Evolutionary conservation across 2,888 invertebrate genomes (phyloP), one percentile per base, ranked within the genome.

Genomic region (Gasteruption jaculator): DNA sequence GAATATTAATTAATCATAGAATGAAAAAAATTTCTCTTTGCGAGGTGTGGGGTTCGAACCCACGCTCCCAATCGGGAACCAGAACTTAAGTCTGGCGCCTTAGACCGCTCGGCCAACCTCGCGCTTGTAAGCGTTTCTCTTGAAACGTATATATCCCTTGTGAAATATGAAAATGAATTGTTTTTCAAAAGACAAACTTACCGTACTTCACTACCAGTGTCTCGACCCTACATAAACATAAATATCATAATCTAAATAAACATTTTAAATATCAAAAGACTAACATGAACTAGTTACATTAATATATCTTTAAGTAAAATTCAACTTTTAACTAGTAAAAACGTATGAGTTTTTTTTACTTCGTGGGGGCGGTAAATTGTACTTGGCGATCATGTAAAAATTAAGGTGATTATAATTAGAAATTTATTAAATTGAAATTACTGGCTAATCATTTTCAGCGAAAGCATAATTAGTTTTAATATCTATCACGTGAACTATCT

Each of bases 1-100:
- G n/a, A n/a, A n/a, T n/a, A n/a, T n/a, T n/a, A n/a, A n/a, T n/a
- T n/a, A n/a, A n/a, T n/a, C n/a, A n/a, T n/a, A n/a, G n/a, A n/a
- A n/a, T n/a, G n/a, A n/a, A n/a, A n/a, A n/a, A n/a, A n/a, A n/a
- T n/a, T n/a, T n/a, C n/a, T n/a, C n/a, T 60, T 54, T 77, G 77
- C 81, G 80, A 81, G 80, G 78, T 83, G 83, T 83, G 83, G 83
- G 83, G 81, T 83, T 83, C 83, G 84, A 84, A 83, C 83, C 83
- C 83, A 83, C 83, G 83, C 83, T 83, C 83, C 81, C 83, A 77
- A 74, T 76, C 76, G 82, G 80, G 83, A 82, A 83, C 82, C 83
- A 83, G 82, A 83, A 79, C 83, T 83, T 83, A 83, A 83, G 80
- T 83, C 83, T 82, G 82, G 83, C 83, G 83, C 83, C 83, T 83